Conservation (phyloP, 2,113 vertebrate species). For the Brachyhypopomus occidentalis region DNA sequence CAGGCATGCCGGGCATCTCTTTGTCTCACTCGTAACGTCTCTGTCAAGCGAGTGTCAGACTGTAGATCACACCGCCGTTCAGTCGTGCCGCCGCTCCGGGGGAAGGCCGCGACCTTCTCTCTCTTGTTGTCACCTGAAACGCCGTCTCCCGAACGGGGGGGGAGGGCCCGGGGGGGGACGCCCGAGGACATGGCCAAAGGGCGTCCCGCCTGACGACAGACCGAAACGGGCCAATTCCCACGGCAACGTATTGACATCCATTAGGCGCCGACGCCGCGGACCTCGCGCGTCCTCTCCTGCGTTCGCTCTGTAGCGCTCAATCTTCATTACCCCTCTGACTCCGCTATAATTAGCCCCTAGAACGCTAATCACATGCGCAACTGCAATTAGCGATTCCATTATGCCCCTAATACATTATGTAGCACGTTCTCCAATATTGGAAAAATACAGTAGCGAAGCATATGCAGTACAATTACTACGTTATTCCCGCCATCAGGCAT, state of each 20-base stretch:
- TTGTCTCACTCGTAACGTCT: not conserved
- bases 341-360: constrained; percentile 39
- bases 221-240: not conserved
- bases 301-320: constrained; percentile 29
- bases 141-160: not conserved
- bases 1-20: not conserved
- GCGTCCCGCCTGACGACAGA: not conserved
- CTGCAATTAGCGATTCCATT: constrained; percentile 44
- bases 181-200: too few species aligned
- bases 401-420: constrained; percentile 22
- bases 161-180: too few species aligned
- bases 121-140: not conserved
- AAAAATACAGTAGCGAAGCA: constrained; percentile 15
- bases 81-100: not conserved
- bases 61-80: not conserved
- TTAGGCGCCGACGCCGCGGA: not conserved
- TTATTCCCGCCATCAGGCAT: not conserved
- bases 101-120: not conserved
- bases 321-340: constrained; percentile 52
- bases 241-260: not conserved
- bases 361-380: constrained; percentile 42
- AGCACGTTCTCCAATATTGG: constrained; percentile 31
- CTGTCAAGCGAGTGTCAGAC: not conserved
- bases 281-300: constrained; percentile 2
- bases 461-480: not conserved